Conservation (phyloP, 1,140 invertebrate species). For the Heliconius hewitsoni region DNA sequence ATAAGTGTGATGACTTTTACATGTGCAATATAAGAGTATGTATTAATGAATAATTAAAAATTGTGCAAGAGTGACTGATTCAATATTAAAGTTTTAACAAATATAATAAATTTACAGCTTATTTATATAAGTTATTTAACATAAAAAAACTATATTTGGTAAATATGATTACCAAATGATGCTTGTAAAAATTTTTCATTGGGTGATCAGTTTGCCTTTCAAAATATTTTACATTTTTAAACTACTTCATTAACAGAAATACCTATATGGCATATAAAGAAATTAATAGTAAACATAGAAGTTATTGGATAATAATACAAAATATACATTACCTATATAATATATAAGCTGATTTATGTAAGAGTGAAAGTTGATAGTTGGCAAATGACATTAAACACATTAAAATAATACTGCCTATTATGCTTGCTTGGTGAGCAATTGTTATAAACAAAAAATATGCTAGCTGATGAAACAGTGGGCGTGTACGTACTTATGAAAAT, state of each 20-base stretch:
- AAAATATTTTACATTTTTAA: no score
- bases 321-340: not conserved
- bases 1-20: no score
- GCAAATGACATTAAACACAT: constrained; percentile 15
- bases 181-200: no score
- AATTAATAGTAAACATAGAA: not conserved
- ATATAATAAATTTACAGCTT: no score
- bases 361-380: constrained; percentile 27
- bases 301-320: not conserved
- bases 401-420: not conserved
- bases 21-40: no score
- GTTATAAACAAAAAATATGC: not conserved
- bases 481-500: not conserved
- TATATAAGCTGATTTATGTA: constrained; percentile 29
- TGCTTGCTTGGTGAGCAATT: not conserved
- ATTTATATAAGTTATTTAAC: no score
- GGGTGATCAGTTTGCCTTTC: no score
- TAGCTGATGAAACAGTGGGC: not conserved
- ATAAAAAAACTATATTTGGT: no score
- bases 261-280: not conserved
- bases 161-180: no score
- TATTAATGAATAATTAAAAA: no score
- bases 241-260: not conserved
- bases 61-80: no score
- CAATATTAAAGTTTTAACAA: no score